Conservation (phyloP, 1,140 invertebrate species). For the Dendrolimus kikuchii region DNA sequence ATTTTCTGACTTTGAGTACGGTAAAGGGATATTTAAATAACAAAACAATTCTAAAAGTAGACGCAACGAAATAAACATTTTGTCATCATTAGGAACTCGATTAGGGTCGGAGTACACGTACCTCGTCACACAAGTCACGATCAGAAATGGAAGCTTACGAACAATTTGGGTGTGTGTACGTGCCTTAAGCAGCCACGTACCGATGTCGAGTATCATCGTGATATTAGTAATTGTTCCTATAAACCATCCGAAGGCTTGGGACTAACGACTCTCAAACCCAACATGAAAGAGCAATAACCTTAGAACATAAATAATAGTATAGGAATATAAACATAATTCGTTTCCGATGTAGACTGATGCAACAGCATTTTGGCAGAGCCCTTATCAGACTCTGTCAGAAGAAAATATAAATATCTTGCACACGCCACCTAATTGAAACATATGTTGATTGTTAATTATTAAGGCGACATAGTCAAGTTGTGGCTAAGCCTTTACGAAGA, state of each 20-base stretch:
- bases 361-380: too few species aligned
- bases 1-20: too few species aligned
- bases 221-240: too few species aligned
- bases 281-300: conserved; percentile 2
- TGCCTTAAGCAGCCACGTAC: conserved; percentile 1
- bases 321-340: too few species aligned
- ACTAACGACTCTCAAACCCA: neutral
- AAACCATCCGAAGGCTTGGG: neutral
- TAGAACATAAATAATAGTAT: too few species aligned
- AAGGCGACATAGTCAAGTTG: too few species aligned
- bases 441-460: too few species aligned
- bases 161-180: conserved; percentile 8
- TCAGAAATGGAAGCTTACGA: conserved; percentile 6
- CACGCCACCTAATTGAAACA: too few species aligned
- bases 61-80: conserved; percentile 1
- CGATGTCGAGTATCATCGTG: neutral
- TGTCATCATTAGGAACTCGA: conserved; percentile 13
- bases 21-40: neutral
- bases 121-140: conserved; percentile 8
- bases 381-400: too few species aligned
- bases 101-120: conserved; percentile 10
- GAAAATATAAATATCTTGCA: too few species aligned
- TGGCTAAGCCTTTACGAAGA: too few species aligned
- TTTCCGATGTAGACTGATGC: too few species aligned
- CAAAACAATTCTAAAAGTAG: neutral